Base-by-base conservation (phyloP, 2,888 invertebrate genomes). In the Crepidodera aurea region DNA sequence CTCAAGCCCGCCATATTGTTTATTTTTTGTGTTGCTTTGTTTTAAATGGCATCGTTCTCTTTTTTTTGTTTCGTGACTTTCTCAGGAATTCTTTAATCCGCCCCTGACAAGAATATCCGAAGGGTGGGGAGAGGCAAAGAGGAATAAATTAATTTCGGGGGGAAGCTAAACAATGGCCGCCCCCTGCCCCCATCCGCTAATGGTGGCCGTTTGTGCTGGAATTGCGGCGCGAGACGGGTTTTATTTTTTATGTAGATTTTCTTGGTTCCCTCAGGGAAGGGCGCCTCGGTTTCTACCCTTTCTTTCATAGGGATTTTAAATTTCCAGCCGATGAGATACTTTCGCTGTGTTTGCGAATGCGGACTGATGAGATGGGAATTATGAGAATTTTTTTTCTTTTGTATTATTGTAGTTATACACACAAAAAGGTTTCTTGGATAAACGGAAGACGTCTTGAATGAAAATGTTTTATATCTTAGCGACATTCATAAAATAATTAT, bases 91-190 rank as follows among this genome's bases (percentile, higher is more conserved):
- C 19, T 44, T 1, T 10, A 44, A 44, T 44, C 22, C 44, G 44
- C 7, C 22, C 22, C 44, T 44, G 44, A 51, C 37, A 32, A 50
- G 13, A 13, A 19, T 39, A 4, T 4, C 22, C 22, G 22, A 22
- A 44, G 29, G 53, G 48, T 39, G 7, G 44, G 12, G 25, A 29
- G 18, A 22, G 40, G 46, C 65, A 67, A 73, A 74, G 75, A 77
- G 75, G 75, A 79, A 77, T 81, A 82, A 82, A 83, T 83, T 82
- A 82, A 82, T 82, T 83, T 82, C 32, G 51, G 51, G 56, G 55
- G 78, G 80, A 66, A 76, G 80, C 82, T 81, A 82, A 83, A 83
- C 82, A 83, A 83, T 82, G 81, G 81, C 78, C 78, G 79, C 78
- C 77, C 77, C 78, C 59, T 12, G 37, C 48, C 57, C 57, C 57